phyloP scores from a whole-genome alignment of 37 sponge, comb jelly and placozoan genomes.

The Cliona cf. orientalis region DNA sequence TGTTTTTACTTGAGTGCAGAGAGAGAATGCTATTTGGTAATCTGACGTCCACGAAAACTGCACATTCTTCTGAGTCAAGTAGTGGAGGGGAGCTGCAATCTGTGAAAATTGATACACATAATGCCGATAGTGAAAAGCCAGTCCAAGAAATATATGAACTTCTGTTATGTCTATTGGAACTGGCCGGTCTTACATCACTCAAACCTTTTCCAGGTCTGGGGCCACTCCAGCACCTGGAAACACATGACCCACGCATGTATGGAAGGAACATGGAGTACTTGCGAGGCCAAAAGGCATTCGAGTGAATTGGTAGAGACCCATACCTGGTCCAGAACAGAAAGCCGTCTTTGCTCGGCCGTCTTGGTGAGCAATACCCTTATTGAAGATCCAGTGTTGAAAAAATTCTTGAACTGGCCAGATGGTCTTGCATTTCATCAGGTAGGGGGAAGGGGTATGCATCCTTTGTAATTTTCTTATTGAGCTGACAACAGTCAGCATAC shows the following conservation, averaged over 20 bases:
- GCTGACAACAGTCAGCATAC: slow-evolving; percentile 64
- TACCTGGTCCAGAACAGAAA: slow-evolving; percentile 66
- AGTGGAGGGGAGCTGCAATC: slow-evolving; percentile 58
- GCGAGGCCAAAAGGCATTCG: slow-evolving; percentile 60
- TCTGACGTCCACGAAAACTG: slow-evolving; percentile 33
- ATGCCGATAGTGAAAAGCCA: slow-evolving; percentile 61
- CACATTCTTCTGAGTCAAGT: slow-evolving; percentile 42
- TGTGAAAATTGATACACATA: slow-evolving; percentile 62
- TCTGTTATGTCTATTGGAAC: too few species aligned
- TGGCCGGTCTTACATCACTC: too few species aligned
- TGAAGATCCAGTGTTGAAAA: slow-evolving; percentile 67
- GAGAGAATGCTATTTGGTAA: slow-evolving; percentile 35
- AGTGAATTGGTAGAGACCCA: slow-evolving; percentile 66
- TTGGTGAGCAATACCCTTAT: slow-evolving; percentile 59
- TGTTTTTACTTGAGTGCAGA: slow-evolving; percentile 44
- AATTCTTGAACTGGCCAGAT: slow-evolving; percentile 45
- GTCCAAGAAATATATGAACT: slow-evolving; percentile 56
- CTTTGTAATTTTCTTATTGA: slow-evolving; percentile 61
- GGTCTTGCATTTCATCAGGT: slow-evolving; percentile 70
- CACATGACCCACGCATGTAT: slow-evolving; percentile 55
- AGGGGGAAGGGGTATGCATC: slow-evolving; percentile 75
- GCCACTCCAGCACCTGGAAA: slow-evolving; percentile 52
- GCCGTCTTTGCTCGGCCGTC: slow-evolving; percentile 56
- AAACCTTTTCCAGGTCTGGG: slow-evolving; percentile 58
- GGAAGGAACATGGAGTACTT: slow-evolving; percentile 66